Evolutionary conservation across 2,797 vertebrate genomes (phyloP), one percentile per base, ranked within the genome.

Genomic region (Nasua narica): DNA sequence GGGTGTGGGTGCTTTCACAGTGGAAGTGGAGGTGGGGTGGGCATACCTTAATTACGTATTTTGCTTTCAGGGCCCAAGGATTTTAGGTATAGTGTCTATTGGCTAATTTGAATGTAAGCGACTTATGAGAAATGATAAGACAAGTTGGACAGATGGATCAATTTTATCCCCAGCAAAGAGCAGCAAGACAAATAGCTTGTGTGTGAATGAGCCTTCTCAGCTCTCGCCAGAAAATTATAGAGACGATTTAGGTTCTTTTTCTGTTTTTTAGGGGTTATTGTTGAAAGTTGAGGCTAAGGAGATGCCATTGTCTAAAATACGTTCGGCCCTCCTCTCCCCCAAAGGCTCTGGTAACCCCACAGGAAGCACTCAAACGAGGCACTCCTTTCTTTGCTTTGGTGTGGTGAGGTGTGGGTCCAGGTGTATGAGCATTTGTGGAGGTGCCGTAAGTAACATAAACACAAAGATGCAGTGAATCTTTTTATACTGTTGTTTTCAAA

Each of bases 121-220:
- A 82, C 96, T 97, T 97, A 81, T 87, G 84, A 98, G 97, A 97
- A 95, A 96, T 0, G 0, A 91, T 98, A 97, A 95, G 90, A 74
- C 96, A 96, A 98, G 94, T 96, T 90, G 95, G 97, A 90, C 98
- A 98, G 97, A 98, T 98, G 98, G 97, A 96, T 92, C 90, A 91
- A 72, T 54, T 95, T 98, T 95, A 97, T 25, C 87, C 78, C 97
- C 83, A 91, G 86, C 82, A n/a, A 95, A 98, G 95, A 95, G 95
- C 16, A 1, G 69, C 25, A 81, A 91, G 58, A 91, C 37, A 90
- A 95, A 76, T 69, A 52, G 97, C 97, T 96, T 91, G 62, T 97
- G 89, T 95, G 96, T 70, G 62, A 97, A 25, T 60, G 43, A 96
- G 2, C 54, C 50, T 87, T 96, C 87, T 95, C 88, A 97, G 92